phyloP scores from a whole-genome alignment of 2,888 invertebrate species.

The Rosalia funebris region DNA sequence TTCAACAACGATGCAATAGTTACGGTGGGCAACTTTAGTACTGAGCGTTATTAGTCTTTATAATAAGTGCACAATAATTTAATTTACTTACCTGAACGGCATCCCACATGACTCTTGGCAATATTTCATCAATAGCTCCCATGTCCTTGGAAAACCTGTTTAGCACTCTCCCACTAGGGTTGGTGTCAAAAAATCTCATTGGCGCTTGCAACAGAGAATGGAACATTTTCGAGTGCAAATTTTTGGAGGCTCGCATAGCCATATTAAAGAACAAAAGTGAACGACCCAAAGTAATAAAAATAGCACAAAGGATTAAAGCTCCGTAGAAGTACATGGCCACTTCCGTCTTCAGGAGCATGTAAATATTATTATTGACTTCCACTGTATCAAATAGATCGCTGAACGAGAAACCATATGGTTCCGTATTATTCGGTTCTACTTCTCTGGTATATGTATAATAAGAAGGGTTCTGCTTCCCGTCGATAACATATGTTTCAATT shows the following conservation, averaged over 20 bases:
- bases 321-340: constrained; percentile 65
- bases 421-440: constrained; percentile 11
- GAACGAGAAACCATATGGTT: constrained; percentile 16
- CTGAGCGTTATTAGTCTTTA: too few relatives aligned
- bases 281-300: constrained; percentile 70
- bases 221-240: constrained; percentile 82
- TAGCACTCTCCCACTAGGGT: constrained; percentile 82
- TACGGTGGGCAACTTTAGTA: too few relatives aligned
- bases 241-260: constrained; percentile 79
- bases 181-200: constrained; percentile 83
- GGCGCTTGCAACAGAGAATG: constrained; percentile 67
- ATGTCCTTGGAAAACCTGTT: constrained; percentile 86
- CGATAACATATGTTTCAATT: constrained; percentile 11
- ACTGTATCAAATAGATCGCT: constrained; percentile 36
- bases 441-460: constrained; percentile 24
- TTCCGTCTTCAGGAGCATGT: constrained; percentile 42
- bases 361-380: constrained; percentile 21
- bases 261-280: constrained; percentile 77
- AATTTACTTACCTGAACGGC: constrained; percentile 67
- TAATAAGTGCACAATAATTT: too few relatives aligned
- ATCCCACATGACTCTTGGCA: constrained; percentile 74
- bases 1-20: too few relatives aligned
- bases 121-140: constrained; percentile 79
- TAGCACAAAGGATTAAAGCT: constrained; percentile 67
- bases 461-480: neutral